These are phyloP conservation scores for Rachycentron canadum DNA, from an alignment of 2,797 vertebrate genomes.

Conservation along the genomic window DNA sequence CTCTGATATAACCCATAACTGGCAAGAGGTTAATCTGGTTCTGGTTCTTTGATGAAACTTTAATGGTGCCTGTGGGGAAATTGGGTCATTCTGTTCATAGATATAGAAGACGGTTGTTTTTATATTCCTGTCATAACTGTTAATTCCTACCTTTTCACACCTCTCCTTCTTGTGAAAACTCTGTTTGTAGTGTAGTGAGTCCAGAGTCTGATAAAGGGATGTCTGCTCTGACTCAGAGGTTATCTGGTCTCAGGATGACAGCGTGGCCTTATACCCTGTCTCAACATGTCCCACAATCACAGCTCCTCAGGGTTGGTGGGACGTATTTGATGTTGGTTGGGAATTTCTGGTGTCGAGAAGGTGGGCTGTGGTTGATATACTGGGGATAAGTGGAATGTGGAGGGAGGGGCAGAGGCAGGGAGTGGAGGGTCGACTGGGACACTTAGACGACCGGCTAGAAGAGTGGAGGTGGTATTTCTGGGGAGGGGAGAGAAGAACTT, in stretches of 20 bases:
- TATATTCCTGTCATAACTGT: slow-evolving; percentile 11
- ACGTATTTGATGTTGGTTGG: slow-evolving; percentile 49
- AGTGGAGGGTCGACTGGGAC: slow-evolving; percentile 47
- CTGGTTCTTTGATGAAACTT: slow-evolving; percentile 54
- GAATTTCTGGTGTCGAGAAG: slow-evolving; percentile 58
- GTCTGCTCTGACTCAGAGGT: slow-evolving; percentile 59
- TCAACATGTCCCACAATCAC: slow-evolving; percentile 54
- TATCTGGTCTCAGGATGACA: slow-evolving; percentile 61
- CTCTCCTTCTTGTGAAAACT: neutral
- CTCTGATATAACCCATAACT: slow-evolving; percentile 33
- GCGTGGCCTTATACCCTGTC: slow-evolving; percentile 59
- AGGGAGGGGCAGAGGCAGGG: slow-evolving; percentile 55
- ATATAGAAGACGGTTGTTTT: slow-evolving; percentile 36
- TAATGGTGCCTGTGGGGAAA: slow-evolving; percentile 39
- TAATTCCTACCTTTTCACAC: slow-evolving; percentile 26
- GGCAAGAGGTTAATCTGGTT: slow-evolving; percentile 36
- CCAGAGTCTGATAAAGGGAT: slow-evolving; percentile 22
- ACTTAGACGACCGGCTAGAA: slow-evolving; percentile 13
- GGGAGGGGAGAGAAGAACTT: slow-evolving; percentile 14
- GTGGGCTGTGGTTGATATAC: slow-evolving; percentile 59
- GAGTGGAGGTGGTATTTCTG: slow-evolving; percentile 31
- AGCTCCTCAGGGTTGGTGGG: slow-evolving; percentile 30
- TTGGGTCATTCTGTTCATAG: slow-evolving; percentile 44
- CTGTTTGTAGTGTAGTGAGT: slow-evolving; percentile 32
- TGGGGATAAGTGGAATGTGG: slow-evolving; percentile 70